phyloP scores from a whole-genome alignment of 2,888 invertebrate genomes.

The Drosophila helvetica region DNA sequence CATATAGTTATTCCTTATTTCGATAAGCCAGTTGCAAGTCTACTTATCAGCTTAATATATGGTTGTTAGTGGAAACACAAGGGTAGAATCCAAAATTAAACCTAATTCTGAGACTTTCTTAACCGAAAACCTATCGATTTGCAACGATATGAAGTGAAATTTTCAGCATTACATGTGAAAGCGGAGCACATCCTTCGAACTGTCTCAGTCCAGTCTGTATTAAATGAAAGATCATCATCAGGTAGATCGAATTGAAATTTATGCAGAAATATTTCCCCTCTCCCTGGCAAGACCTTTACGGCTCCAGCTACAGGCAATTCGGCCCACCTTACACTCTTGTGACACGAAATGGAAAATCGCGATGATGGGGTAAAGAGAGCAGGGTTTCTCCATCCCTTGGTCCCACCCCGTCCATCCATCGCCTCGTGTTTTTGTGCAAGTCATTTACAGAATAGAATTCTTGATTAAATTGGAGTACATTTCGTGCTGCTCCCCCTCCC shows the following conservation, averaged over 20 bases:
- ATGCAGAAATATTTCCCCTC: slow-evolving; percentile 2
- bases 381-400: slow-evolving; percentile 6
- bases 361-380: slow-evolving; percentile 9
- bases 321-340: slow-evolving; percentile 49
- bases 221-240: neutral
- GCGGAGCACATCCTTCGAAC: no score
- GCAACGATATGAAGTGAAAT: no score
- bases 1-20: no score
- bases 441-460: slow-evolving; percentile 79
- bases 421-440: slow-evolving; percentile 74
- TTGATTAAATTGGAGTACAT: slow-evolving; percentile 81
- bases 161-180: no score
- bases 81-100: no score
- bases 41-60: no score
- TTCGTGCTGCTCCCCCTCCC: slow-evolving; percentile 56
- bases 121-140: no score
- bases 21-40: no score
- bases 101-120: no score
- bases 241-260: neutral
- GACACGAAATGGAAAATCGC: slow-evolving; percentile 65
- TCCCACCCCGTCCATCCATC: slow-evolving; percentile 36
- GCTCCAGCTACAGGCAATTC: slow-evolving; percentile 40
- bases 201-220: no score
- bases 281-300: slow-evolving; percentile 16
- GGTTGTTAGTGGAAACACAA: no score